These are phyloP conservation scores for Agrenia bidenticulata DNA, from an alignment of 2,888 invertebrate species.

Conservation along the genomic window DNA sequence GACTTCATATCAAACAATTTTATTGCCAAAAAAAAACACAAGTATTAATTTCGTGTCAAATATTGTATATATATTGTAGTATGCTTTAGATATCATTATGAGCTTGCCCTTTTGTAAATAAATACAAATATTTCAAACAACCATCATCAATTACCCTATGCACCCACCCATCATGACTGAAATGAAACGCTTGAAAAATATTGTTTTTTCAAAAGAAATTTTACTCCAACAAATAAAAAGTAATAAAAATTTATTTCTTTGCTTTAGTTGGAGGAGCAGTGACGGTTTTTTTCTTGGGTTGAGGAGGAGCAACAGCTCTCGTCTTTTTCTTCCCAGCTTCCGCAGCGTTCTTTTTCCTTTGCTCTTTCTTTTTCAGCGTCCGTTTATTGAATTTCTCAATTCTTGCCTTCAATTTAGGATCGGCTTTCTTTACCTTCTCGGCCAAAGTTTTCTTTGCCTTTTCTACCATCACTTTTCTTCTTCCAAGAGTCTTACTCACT, in stretches of 20 bases:
- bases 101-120: no score
- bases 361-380: conserved; percentile 44
- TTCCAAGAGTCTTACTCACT: conserved; percentile 1
- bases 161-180: no score
- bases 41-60: no score
- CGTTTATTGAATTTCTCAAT: conserved; percentile 46
- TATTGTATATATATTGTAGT: no score
- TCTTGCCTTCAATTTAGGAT: conserved; percentile 39
- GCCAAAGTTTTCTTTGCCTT: conserved; percentile 45
- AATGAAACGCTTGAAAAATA: no score
- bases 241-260: conserved; percentile 37
- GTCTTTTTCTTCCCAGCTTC: conserved; percentile 30
- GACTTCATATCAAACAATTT: no score
- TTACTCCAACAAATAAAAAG: no score
- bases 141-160: no score
- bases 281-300: conserved; percentile 24
- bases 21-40: no score
- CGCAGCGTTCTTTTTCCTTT: conserved; percentile 46
- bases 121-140: no score
- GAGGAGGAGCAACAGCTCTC: not conserved
- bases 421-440: conserved; percentile 48
- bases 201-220: no score
- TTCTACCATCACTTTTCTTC: conserved; percentile 39
- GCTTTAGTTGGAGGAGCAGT: conserved; percentile 19
- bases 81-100: no score